Base-by-base conservation (phyloP, 2,888 invertebrate genomes). In the Hydropsyche betteni region DNA sequence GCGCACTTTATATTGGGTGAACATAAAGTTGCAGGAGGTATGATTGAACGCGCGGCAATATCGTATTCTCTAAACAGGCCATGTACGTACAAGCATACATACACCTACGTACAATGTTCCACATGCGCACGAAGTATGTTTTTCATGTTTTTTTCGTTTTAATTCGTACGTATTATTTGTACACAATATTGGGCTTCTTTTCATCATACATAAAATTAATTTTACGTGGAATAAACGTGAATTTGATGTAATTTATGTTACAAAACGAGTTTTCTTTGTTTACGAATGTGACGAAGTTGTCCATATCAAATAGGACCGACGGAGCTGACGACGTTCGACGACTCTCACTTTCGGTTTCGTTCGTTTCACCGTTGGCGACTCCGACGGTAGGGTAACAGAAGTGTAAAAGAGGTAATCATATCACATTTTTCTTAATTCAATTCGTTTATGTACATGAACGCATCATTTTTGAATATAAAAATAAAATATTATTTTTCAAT, bases 331-430 rank as follows among this genome's bases (percentile, higher is more conserved):
- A 8, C 44, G 44, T 8, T 8, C 44, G 44, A 44, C 44, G 44
- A 44, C 44, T 44, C 44, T 74, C 74, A 76, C 76, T 76, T 76
- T 76, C 74, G 69, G 58, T 76, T 76, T 74, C 76, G 58, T 69
- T 73, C 53, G 76, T 76, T 76, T 76, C 74, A 76, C 76, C 76
- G 76, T 76, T 74, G 76, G 76, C 76, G 69, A 76, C 76, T 76
- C 74, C 5, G 16, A 34, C 36, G 12, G 12, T 50, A 73, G 74
- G 76, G 24, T 8, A 55, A 14, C 69, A 76, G 12, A 76, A 68
- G 44, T 10, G 34, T n/a, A 14, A 5, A 71, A 55, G 71, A 75
- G 51, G 58, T 70, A 73, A 4, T 34, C 16, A n/a, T n/a, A 33
- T 14, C 10, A 8, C 44, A 44, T 4, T 44, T 44, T 44, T 44